Evolutionary conservation across 1,140 invertebrate genomes (phyloP).

Genomic region (Psilanteris sp.): DNA sequence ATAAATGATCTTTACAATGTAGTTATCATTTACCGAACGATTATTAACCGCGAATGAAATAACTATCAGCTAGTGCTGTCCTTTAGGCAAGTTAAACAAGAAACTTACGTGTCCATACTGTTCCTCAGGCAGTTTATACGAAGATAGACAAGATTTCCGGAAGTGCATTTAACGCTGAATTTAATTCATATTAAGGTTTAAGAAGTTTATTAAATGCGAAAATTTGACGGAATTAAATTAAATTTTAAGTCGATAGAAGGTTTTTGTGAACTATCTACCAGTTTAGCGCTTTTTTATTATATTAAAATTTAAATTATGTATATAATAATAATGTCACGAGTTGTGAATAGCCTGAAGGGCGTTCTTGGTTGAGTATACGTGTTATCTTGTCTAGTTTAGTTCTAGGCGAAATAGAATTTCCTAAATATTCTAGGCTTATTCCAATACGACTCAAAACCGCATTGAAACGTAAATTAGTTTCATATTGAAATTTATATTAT

Average conservation of each 20-base stretch:
- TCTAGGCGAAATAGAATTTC: conserved; percentile 36
- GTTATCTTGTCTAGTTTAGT: conserved; percentile 40
- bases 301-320: too few relatives aligned
- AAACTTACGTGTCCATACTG: conserved; percentile 42
- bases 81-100: conserved; percentile 44
- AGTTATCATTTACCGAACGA: conserved; percentile 10
- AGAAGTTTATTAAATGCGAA: conserved; percentile 4
- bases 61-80: conserved; percentile 16
- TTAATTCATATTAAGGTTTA: conserved; percentile 27
- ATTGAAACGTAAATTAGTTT: conserved; percentile 16
- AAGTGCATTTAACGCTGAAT: conserved; percentile 28
- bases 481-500: too few relatives aligned
- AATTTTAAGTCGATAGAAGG: conserved; percentile 1
- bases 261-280: too few relatives aligned
- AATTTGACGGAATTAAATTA: conserved; percentile 1
- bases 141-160: conserved; percentile 30
- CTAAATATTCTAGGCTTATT: conserved; percentile 34
- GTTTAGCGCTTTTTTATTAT: too few relatives aligned
- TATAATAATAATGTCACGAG: conserved; percentile 33
- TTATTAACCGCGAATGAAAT: conserved; percentile 37
- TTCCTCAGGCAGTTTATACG: conserved; percentile 45
- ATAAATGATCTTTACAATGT: too few relatives aligned
- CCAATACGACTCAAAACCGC: neutral
- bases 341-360: conserved; percentile 36
- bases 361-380: conserved; percentile 20